Evolutionary conservation across 2,888 invertebrate genomes (phyloP).

Genomic region (Dexiosoma caninum): DNA sequence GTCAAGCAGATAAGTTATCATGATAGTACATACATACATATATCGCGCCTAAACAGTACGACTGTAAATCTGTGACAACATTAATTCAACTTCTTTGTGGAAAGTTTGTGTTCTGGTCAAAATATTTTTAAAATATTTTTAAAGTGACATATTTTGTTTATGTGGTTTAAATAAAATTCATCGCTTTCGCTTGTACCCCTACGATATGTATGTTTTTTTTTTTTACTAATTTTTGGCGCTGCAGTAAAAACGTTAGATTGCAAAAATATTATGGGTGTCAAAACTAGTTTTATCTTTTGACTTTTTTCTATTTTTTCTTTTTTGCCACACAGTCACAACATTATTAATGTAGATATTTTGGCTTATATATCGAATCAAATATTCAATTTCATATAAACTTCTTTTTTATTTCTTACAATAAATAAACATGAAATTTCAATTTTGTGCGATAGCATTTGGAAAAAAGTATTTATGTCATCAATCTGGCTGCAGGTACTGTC

Average conservation of each 20-base stretch:
- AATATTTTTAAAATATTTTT: too few relatives aligned
- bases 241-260: background rate
- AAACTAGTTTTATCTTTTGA: background rate
- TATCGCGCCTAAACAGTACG: too few relatives aligned
- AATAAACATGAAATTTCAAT: conserved; percentile 23
- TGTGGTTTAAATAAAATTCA: too few relatives aligned
- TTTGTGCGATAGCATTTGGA: background rate
- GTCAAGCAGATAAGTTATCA: too few relatives aligned
- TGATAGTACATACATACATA: too few relatives aligned
- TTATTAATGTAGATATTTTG: background rate
- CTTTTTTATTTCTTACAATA: conserved; percentile 19
- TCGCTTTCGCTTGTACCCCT: background rate
- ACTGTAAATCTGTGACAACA: too few relatives aligned
- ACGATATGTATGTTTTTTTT: background rate
- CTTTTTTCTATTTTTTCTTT: background rate
- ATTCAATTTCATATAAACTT: conserved; percentile 6
- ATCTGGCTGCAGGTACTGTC: conserved; percentile 40
- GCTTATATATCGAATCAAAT: conserved; percentile 5
- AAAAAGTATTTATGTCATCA: conserved; percentile 14
- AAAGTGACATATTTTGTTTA: too few relatives aligned
- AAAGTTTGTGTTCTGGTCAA: too few relatives aligned
- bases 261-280: background rate
- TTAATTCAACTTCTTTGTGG: too few relatives aligned
- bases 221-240: background rate
- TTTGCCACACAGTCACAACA: background rate